Evolutionary conservation across 2,113 vertebrate species (phyloP), one percentile per base, ranked within the genome.

Genomic region (Boleophthalmus pectinirostris): DNA sequence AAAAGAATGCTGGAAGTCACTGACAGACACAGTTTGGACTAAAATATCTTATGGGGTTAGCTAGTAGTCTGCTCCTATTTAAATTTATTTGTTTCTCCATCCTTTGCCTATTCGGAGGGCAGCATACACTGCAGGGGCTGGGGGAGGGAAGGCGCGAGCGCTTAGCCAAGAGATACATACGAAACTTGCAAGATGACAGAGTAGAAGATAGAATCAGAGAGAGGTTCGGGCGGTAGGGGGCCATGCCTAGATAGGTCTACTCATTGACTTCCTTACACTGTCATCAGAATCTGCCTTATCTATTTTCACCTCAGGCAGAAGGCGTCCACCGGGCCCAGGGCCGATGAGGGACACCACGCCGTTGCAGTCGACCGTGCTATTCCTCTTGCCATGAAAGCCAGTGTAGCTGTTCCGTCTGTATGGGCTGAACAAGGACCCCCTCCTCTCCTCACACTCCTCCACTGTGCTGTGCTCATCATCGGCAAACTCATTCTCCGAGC

Each of bases 271-370:
- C 94, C 96, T 96, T 94, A 93, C 95, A 87, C 94, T 93, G 91
- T 93, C 93, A 25, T 91, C 92, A 81, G 95, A 85, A 94, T 96
- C 96, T 94, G 96, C 96, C 95, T 92, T 93, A 95, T 95, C 94
- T 93, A 93, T 95, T 94, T 93, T 97, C 95, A 99, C 98, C 97
- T 99, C 98, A 90, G 97, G 97, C 96, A 99, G 95, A 88, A 99
- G 96, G 66, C 97, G 96, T 77, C 97, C 97, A 6, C 94, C 94
- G 0, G 94, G 96, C 91, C 96, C 96, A 0, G 96, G 95, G 0
- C 96, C 97, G 72, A 98, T 97, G 88, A 99, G 95, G 2, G 98
- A 99, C 90, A 99, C 98, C 77, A 99, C 97, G 72, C 98, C 98
- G 16, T 99, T 99, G 91, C 98, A 99, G 67, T 99, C 98, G 89